Conservation (phyloP, 2,113 vertebrate genomes). For the Cololabis saira region DNA sequence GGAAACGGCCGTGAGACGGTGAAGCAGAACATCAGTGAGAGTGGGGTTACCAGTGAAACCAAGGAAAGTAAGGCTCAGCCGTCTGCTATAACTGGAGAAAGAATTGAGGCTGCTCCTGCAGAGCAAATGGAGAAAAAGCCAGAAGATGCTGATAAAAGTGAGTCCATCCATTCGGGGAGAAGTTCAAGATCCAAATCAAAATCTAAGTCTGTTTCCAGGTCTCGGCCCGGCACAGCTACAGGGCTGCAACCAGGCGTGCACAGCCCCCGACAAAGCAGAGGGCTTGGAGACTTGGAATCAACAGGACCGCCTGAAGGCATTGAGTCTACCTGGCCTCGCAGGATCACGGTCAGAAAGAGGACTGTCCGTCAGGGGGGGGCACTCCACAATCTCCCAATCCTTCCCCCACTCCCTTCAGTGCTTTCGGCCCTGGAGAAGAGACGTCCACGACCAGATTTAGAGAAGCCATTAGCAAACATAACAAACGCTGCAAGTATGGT, state of each 20-base stretch:
- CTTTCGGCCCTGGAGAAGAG: conserved; percentile 77
- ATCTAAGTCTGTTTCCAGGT: conserved; percentile 69
- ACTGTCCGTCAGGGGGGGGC: conserved; percentile 83
- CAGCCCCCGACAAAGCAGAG: conserved; percentile 55
- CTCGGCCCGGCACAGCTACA: conserved; percentile 71
- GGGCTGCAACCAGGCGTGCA: conserved; percentile 57
- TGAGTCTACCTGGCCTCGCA: conserved; percentile 83
- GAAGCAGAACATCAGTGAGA: conserved; percentile 13
- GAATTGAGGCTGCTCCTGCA: conserved; percentile 4
- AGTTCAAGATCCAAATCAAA: conserved; percentile 62
- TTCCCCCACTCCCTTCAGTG: conserved; percentile 81
- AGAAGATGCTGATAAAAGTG: conserved; percentile 14
- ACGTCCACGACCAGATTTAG: conserved; percentile 64
- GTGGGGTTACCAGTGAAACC: conserved; percentile 5
- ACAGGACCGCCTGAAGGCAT: conserved; percentile 66
- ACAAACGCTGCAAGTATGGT: conserved; percentile 59
- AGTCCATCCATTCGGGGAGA: conserved; percentile 38
- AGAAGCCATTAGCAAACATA: conserved; percentile 58
- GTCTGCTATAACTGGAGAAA: neutral
- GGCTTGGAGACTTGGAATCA: conserved; percentile 54
- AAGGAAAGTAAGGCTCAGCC: conserved; percentile 24
- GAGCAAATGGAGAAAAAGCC: conserved; percentile 38
- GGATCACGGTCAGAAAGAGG: conserved; percentile 80
- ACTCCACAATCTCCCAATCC: conserved; percentile 82
- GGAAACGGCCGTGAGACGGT: neutral